Conservation (phyloP, 2,888 invertebrate genomes). For the Kuschelorhynchus macadamiae region DNA sequence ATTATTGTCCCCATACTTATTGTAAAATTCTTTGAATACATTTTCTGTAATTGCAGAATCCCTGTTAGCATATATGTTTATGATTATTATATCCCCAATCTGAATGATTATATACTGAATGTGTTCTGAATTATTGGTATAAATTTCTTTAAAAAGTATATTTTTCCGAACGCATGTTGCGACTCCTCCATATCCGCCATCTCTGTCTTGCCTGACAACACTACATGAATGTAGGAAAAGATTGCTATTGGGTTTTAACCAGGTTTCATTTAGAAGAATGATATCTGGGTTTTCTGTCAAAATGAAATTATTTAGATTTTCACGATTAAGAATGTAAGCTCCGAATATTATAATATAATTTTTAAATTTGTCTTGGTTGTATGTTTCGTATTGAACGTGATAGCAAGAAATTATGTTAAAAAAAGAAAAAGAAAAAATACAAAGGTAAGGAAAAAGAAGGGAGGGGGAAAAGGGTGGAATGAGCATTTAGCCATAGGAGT, state of each 20-base stretch:
- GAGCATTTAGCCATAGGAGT: background rate
- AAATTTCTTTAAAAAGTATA: background rate
- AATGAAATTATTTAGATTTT: background rate
- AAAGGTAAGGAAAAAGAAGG: background rate
- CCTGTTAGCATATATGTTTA: constrained; percentile 6
- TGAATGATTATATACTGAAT: constrained; percentile 2
- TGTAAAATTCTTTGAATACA: background rate
- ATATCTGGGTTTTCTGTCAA: background rate
- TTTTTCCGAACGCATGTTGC: constrained; percentile 14
- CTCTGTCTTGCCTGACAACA: constrained; percentile 23
- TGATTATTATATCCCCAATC: background rate
- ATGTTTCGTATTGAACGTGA: background rate
- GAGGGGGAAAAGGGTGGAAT: no score
- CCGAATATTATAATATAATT: background rate
- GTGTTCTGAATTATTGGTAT: background rate
- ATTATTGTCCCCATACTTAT: background rate
- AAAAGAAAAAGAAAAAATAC: no score
- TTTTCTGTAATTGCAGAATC: constrained; percentile 1
- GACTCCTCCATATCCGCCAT: constrained; percentile 16
- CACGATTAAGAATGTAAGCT: background rate
- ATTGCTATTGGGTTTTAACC: background rate
- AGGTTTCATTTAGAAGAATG: background rate
- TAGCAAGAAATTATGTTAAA: background rate
- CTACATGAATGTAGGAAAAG: background rate
- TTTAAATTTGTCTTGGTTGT: background rate